These are phyloP conservation scores for Cylindroiulus punctatus DNA, from an alignment of 2,888 invertebrate species.

Conservation along the genomic window DNA sequence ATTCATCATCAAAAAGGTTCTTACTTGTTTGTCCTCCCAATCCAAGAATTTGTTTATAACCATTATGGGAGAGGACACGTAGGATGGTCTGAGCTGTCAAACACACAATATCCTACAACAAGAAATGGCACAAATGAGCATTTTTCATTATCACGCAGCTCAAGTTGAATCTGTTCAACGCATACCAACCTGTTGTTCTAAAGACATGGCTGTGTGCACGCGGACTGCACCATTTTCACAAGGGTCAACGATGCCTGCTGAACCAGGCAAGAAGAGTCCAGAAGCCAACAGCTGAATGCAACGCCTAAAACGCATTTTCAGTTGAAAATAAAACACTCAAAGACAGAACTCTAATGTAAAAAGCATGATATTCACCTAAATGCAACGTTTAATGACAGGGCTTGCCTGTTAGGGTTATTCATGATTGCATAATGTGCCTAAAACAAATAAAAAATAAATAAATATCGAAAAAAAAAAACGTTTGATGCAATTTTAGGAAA, in stretches of 20 bases:
- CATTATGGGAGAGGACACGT: slow-evolving; percentile 90
- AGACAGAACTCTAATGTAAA: slow-evolving; percentile 15
- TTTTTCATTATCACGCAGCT: background rate
- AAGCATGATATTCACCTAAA: slow-evolving; percentile 70
- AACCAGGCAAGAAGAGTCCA: slow-evolving; percentile 94
- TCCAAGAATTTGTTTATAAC: slow-evolving; percentile 84
- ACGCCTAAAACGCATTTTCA: slow-evolving; percentile 69
- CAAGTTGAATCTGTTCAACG: background rate
- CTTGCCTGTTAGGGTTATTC: slow-evolving; percentile 94
- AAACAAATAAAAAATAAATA: background rate
- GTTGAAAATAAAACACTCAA: background rate
- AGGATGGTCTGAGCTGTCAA: slow-evolving; percentile 92
- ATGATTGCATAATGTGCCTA: slow-evolving; percentile 93
- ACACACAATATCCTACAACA: slow-evolving; percentile 81
- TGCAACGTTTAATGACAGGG: slow-evolving; percentile 89
- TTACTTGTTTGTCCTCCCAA: slow-evolving; percentile 69
- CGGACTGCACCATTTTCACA: slow-evolving; percentile 90
- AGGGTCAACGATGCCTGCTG: slow-evolving; percentile 75
- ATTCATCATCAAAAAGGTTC: background rate
- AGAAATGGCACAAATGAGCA: background rate
- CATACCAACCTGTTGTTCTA: slow-evolving; percentile 76
- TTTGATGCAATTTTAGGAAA: slow-evolving; percentile 53
- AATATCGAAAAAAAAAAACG: background rate
- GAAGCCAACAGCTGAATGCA: slow-evolving; percentile 91
- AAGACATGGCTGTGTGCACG: slow-evolving; percentile 88